Conservation (phyloP, 1,140 invertebrate genomes). For the Drosophila pandora region DNA sequence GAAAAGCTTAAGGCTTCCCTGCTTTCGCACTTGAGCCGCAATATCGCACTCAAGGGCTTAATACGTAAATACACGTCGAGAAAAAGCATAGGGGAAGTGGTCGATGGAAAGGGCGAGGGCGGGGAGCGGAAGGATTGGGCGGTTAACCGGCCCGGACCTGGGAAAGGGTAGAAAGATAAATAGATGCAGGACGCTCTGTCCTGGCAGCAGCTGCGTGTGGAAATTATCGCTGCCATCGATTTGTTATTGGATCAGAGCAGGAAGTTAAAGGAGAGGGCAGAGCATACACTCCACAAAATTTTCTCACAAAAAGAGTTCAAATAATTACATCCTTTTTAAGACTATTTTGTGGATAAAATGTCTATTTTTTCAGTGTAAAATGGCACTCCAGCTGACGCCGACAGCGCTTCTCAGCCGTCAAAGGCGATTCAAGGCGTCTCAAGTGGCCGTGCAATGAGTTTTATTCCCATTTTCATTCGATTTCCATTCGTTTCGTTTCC, state of each 20-base stretch:
- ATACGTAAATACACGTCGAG: constrained; percentile 49
- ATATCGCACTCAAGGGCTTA: constrained; percentile 79
- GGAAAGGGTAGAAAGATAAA: constrained; percentile 71
- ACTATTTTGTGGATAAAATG: not conserved
- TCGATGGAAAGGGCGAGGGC: not conserved
- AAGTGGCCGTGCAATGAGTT: constrained; percentile 63
- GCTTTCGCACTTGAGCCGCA: constrained; percentile 70
- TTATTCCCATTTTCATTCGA: constrained; percentile 58
- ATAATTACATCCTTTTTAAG: too few species aligned
- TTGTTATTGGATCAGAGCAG: constrained; percentile 62
- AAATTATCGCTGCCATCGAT: constrained; percentile 75
- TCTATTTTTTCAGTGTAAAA: constrained; percentile 3
- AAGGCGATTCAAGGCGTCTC: constrained; percentile 51
- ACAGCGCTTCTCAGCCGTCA: constrained; percentile 27
- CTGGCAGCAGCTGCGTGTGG: constrained; percentile 65
- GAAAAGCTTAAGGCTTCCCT: constrained; percentile 63
- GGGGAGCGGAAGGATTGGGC: not conserved
- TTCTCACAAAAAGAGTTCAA: too few species aligned
- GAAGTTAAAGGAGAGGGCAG: constrained; percentile 8
- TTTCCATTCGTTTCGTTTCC: constrained; percentile 49
- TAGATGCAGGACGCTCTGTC: constrained; percentile 77
- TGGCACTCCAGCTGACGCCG: constrained; percentile 1
- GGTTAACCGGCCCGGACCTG: constrained; percentile 11
- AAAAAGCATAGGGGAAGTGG: constrained; percentile 1
- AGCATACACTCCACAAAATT: not conserved